Percentiles rank a stretch among this genome's conserved stretches.
phyloP scores from a whole-genome alignment of 2,888 invertebrate species.

The Plebejus argus region DNA sequence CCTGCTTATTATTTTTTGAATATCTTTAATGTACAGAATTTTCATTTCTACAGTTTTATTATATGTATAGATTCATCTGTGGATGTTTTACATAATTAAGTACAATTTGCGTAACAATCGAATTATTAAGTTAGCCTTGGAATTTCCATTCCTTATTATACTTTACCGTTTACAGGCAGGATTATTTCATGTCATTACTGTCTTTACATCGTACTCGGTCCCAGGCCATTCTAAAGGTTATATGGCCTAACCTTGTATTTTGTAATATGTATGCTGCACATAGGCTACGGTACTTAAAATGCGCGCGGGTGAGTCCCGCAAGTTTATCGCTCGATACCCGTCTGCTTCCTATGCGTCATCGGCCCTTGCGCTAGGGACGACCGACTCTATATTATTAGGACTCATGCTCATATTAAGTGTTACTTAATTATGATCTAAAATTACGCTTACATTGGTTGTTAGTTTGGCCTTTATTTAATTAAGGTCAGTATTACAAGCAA shows the following conservation, averaged over 20 bases:
- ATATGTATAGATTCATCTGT: background rate
- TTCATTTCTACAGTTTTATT: too few relatives aligned
- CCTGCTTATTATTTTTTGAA: too few relatives aligned
- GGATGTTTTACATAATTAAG: background rate
- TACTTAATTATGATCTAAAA: background rate
- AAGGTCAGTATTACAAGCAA: background rate
- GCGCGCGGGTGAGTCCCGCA: constrained; percentile 25
- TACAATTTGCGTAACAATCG: background rate
- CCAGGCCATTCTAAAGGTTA: constrained; percentile 22
- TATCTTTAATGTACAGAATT: too few relatives aligned
- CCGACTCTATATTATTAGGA: background rate
- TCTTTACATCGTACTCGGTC: background rate
- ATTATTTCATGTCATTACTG: constrained; percentile 5
- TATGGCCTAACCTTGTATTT: constrained; percentile 24
- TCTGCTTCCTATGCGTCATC: constrained; percentile 30
- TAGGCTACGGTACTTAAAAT: constrained; percentile 25
- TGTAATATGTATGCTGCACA: constrained; percentile 18
- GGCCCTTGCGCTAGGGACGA: constrained; percentile 6
- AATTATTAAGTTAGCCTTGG: background rate
- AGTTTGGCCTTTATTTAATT: background rate
- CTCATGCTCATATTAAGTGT: background rate
- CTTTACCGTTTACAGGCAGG: background rate
- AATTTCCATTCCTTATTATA: background rate
- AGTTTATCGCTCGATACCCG: constrained; percentile 18
- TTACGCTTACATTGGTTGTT: background rate